Evolutionary conservation across 2,113 vertebrate genomes (phyloP), one percentile per base, ranked within the genome.

Genomic region (Zosterops japonicus): DNA sequence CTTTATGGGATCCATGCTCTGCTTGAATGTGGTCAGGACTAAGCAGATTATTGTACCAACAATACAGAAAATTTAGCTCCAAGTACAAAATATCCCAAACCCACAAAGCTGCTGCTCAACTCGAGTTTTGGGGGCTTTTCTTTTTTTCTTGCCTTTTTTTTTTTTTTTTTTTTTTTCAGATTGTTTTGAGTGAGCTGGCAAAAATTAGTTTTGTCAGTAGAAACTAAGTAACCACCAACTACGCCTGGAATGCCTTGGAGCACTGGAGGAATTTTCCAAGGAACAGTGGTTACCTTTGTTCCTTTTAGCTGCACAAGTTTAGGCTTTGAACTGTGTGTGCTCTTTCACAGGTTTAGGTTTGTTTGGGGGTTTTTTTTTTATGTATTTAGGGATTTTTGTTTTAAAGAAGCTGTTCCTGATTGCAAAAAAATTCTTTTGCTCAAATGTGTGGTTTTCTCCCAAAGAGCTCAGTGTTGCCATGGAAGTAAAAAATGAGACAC

Each of bases 221-320:
- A 79, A 95, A 79, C 93, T 21, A 75, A 95, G 93, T 94, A 87
- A 84, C 69, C 0, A 0, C 91, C 94, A 97, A 15, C 70, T 80
- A 94, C 74, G 87, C 93, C 59, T 83, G 96, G 96, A 97, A 97
- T 96, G 93, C 81, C 53, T 90, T 29, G 81, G 84, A 91, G 89
- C 93, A 15, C 41, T 14, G 36, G 47, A 90, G 93, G 96, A 96
- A 94, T 95, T 96, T 95, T 94, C 92, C 59, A 76, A 93, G 89
- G 72, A 97, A 96, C 95, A 95, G 74, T 64, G 87, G 89, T 93
- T 64, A 91, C 93, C 93, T 96, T 95, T 96, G 94, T 96, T 95
- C 94, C 87, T 92, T 63, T 79, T 42, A 70, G 80, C 87, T 64
- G 4, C 59, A 39, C 44, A 82, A 72, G 27, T 89, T 87, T 47